These are phyloP conservation scores for Myiopsitta monachus DNA, from an alignment of 2,113 vertebrate species.

Conservation along the genomic window DNA sequence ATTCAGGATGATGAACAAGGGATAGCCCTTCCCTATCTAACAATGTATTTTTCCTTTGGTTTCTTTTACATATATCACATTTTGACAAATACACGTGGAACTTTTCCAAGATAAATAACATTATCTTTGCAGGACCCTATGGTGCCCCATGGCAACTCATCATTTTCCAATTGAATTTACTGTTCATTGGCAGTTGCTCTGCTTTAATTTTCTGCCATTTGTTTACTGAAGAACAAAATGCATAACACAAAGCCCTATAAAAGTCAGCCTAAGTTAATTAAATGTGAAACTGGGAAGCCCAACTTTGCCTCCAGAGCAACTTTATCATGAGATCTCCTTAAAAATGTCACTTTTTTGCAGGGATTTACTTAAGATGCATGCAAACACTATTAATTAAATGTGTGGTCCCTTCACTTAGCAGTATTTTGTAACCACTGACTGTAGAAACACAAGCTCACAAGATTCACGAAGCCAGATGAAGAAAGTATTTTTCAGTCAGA, in stretches of 20 bases:
- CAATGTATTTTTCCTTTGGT: not conserved
- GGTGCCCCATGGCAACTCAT: constrained; percentile 74
- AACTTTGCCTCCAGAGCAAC: constrained; percentile 68
- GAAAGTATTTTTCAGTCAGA: not conserved
- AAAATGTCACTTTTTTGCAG: constrained; percentile 64
- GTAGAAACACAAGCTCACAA: not conserved
- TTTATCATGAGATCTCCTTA: constrained; percentile 68
- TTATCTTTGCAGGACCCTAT: constrained; percentile 70
- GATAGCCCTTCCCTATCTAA: not conserved
- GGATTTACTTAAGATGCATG: constrained; percentile 71
- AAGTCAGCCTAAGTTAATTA: constrained; percentile 80
- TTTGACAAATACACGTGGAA: constrained; percentile 69
- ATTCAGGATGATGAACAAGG: not conserved
- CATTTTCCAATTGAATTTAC: constrained; percentile 82
- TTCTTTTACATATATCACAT: constrained; percentile 37
- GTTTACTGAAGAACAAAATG: constrained; percentile 74
- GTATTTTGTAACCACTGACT: not conserved
- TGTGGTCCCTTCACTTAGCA: not conserved
- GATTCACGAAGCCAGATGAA: not conserved
- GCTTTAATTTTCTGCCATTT: constrained; percentile 79
- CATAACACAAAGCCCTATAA: constrained; percentile 73
- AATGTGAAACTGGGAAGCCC: constrained; percentile 69
- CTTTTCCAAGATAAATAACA: constrained; percentile 72
- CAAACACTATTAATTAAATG: constrained; percentile 45
- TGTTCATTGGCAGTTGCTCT: constrained; percentile 72